These are phyloP conservation scores for Hirtodrosophila alboralis DNA, from an alignment of 2,888 invertebrate genomes.

Conservation along the genomic window DNA sequence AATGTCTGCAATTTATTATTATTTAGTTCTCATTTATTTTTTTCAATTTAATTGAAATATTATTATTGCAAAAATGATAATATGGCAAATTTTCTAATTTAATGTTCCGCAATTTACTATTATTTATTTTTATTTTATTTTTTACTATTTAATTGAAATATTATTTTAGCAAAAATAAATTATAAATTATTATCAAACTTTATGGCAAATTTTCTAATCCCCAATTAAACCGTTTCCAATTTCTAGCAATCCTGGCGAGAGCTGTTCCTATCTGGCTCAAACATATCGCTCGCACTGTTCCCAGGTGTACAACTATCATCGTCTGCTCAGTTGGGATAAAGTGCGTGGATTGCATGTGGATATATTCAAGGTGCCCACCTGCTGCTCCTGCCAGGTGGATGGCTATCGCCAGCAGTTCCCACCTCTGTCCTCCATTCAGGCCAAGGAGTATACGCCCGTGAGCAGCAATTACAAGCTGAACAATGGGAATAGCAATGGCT, in stretches of 20 bases:
- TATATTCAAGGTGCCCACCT: conserved; percentile 92
- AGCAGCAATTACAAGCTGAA: conserved; percentile 44
- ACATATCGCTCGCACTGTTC: conserved; percentile 92
- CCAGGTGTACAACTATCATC: conserved; percentile 93
- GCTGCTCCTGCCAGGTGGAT: conserved; percentile 92
- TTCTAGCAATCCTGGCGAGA: conserved; percentile 88
- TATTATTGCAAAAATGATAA: too few species aligned
- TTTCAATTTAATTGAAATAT: too few species aligned
- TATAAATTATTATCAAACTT: too few species aligned
- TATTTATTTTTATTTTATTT: too few species aligned
- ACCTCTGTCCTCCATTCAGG: conserved; percentile 82
- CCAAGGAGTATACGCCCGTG: conserved; percentile 75
- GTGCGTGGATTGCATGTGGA: conserved; percentile 92
- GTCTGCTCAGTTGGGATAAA: conserved; percentile 92
- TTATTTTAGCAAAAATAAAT: too few species aligned
- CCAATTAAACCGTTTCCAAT: too few species aligned
- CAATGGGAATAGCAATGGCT: conserved; percentile 54
- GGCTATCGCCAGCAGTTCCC: conserved; percentile 90
- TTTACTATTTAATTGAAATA: too few species aligned
- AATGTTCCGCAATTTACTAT: too few species aligned
- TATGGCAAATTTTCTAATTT: too few species aligned
- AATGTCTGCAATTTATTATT: too few species aligned
- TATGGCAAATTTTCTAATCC: too few species aligned
- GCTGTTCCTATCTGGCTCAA: conserved; percentile 91
- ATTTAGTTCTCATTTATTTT: too few species aligned